Evolutionary conservation across 2,888 invertebrate genomes (phyloP).

Genomic region (Amblyteles armatorius): DNA sequence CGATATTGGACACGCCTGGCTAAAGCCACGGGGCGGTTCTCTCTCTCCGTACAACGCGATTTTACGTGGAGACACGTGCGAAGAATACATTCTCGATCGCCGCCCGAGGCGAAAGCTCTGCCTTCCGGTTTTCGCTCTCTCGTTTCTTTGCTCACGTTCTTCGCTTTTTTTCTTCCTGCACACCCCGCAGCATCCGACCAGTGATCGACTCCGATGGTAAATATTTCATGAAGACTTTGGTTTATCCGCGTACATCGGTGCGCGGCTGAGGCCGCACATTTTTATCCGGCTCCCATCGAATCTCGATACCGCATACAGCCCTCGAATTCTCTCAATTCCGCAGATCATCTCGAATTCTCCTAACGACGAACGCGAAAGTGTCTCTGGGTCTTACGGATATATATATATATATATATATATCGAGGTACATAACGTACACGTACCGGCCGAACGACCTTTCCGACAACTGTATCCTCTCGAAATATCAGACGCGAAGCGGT

Average conservation of each 20-base stretch:
- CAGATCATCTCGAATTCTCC: slow-evolving; percentile 36
- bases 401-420: not conserved
- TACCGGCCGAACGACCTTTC: not conserved
- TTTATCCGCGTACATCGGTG: slow-evolving; percentile 36
- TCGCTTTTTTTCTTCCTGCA: slow-evolving; percentile 19
- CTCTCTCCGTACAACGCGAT: slow-evolving; percentile 28
- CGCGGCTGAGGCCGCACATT: slow-evolving; percentile 5
- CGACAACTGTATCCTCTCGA: not conserved
- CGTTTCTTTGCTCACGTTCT: slow-evolving; percentile 6
- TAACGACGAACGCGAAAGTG: slow-evolving; percentile 11
- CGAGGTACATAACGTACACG: not conserved
- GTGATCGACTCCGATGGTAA: slow-evolving; percentile 42
- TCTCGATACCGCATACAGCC: slow-evolving; percentile 26
- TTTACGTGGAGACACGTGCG: slow-evolving; percentile 61
- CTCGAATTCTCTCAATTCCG: slow-evolving; percentile 32
- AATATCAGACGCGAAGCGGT: not conserved
- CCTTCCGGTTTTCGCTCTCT: slow-evolving; percentile 29
- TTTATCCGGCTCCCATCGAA: slow-evolving; percentile 55
- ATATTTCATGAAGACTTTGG: slow-evolving; percentile 65
- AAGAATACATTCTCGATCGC: slow-evolving; percentile 58
- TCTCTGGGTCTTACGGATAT: not conserved
- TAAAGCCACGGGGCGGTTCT: slow-evolving; percentile 50
- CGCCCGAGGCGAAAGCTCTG: slow-evolving; percentile 11
- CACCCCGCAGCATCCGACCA: slow-evolving; percentile 43
- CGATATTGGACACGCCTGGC: slow-evolving; percentile 59